Percentiles rank a stretch among this genome's conserved stretches.
Conservation (phyloP, 2,888 invertebrate genomes). For the Gibbula magus region DNA sequence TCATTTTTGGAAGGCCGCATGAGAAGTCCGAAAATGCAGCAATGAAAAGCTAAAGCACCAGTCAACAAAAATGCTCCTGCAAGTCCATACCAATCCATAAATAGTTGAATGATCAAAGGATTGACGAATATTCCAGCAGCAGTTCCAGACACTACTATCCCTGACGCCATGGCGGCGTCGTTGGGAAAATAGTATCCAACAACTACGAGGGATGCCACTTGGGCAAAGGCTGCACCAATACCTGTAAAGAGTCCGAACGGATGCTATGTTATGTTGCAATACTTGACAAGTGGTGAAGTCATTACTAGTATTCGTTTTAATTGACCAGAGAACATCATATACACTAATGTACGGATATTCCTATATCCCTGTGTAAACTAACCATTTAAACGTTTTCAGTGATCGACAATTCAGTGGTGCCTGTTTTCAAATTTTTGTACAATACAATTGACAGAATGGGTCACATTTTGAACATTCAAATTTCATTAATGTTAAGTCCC, state of each 20-base stretch:
- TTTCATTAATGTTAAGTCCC: too few species aligned
- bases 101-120: constrained; percentile 7
- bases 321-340: too few species aligned
- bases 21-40: constrained; percentile 9
- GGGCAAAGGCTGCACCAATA: constrained; percentile 2
- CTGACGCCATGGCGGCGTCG: constrained; percentile 5
- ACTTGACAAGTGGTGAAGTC: too few species aligned
- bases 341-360: too few species aligned
- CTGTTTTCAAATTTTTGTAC: too few species aligned
- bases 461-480: too few species aligned
- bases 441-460: too few species aligned
- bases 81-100: constrained; percentile 28
- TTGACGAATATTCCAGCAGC: constrained; percentile 24
- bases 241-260: background rate
- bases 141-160: constrained; percentile 20
- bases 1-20: constrained; percentile 25
- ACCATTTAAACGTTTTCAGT: too few species aligned
- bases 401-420: too few species aligned
- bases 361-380: too few species aligned
- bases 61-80: constrained; percentile 22
- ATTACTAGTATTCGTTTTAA: too few species aligned
- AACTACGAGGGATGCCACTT: background rate
- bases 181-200: constrained; percentile 29
- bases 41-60: constrained; percentile 26
- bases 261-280: too few species aligned